A percentile compares a stretch with the other conserved stretches of the same genome.
These are phyloP conservation scores for Falco concolor DNA, from an alignment of 2,797 vertebrate species.

Conservation along the genomic window DNA sequence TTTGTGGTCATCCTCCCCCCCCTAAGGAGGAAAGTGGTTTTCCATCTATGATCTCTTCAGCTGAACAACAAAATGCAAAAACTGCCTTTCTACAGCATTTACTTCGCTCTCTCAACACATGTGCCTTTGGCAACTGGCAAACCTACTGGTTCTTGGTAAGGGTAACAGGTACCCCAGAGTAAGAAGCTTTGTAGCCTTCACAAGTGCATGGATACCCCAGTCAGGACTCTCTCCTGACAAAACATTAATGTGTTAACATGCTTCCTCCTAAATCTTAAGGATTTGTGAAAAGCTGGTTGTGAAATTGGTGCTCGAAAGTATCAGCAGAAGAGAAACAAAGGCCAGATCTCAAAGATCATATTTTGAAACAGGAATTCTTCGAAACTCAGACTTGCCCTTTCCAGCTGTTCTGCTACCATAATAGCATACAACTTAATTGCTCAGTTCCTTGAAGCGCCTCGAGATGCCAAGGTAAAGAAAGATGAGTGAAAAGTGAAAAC, in stretches of 20 bases:
- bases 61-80: not conserved
- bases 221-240: not conserved
- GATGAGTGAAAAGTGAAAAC: not conserved
- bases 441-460: not conserved
- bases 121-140: not conserved
- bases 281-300: not conserved
- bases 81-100: not conserved
- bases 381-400: not conserved
- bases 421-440: not conserved
- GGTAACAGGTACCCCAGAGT: not conserved
- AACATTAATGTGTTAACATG: not conserved
- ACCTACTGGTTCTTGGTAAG: not conserved
- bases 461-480: not conserved
- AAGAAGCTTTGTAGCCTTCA: not conserved
- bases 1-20: not conserved
- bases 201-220: not conserved
- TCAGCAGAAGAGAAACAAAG: not conserved
- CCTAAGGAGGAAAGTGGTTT: not conserved
- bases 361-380: not conserved
- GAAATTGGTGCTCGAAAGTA: not conserved
- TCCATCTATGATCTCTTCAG: not conserved
- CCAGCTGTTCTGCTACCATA: not conserved
- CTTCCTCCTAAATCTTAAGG: not conserved
- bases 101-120: not conserved
- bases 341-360: not conserved